Evolutionary conservation across 2,888 invertebrate species (phyloP), one percentile per base, ranked within the genome.

Genomic region (Andrena marginata): DNA sequence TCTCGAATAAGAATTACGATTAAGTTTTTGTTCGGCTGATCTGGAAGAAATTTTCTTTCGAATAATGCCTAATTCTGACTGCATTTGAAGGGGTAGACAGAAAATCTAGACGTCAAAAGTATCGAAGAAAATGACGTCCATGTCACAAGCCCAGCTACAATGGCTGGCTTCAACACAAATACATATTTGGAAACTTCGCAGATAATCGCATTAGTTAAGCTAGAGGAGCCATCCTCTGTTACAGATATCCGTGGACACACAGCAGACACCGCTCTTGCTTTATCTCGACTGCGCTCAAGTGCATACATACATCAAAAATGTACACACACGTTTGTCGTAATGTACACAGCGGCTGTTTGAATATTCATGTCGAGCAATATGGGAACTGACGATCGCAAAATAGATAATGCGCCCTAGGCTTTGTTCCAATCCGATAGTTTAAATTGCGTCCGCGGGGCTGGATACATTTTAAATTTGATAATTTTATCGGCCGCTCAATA

Each of bases 281-380:
- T 79, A 86, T 77, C 85, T 35, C 60, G 56, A 70, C 48, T 3
- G 2, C 8, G 42, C 54, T 13, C 72, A 73, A 78, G 72, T 42
- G 13, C 42, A 63, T 79, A 62, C 54, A 75, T 83, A 70, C 70
- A 72, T 83, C 69, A 84, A 86, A 80, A 88, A 82, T 77, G 73
- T 75, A 85, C 74, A 62, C 63, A 79, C 56, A 63, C 64, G 62
- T 75, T 74, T 73, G 80, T 56, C 60, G 54, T 79, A 85, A 81
- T 76, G 62, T 63, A 68, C 75, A 73, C 56, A 73, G 56, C 10
- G 62, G 48, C 60, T 59, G 68, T 42, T 77, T 85, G 77, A 85
- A 87, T 87, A 88, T 87, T 87, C 88, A 84, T 82, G 71, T 73
- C 59, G 74, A 70, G 62, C 68, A 64, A 86, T 77, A 82, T 79